Percentiles rank a stretch among this genome's conserved stretches.
Evolutionary conservation across 2,113 vertebrate genomes (phyloP).

Genomic region (human): DNA sequence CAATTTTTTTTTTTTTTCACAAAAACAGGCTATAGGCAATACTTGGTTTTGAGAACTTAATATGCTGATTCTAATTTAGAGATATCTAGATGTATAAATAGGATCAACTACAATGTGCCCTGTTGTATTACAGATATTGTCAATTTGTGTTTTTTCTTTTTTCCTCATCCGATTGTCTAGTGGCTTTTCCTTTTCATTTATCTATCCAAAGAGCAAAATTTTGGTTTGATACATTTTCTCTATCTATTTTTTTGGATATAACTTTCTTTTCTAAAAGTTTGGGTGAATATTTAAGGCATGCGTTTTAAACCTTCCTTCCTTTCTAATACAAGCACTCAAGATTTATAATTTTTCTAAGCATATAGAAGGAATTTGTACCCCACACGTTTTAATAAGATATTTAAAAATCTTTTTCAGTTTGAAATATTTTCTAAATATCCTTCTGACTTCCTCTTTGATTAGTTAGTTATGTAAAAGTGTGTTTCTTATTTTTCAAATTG

Average conservation of each 20-base stretch:
- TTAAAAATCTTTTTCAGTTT: background rate
- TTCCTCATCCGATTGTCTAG: background rate
- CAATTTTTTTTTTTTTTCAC: background rate
- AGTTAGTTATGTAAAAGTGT: background rate
- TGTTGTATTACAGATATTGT: background rate
- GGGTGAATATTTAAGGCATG: background rate
- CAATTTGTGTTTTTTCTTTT: background rate
- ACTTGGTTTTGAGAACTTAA: background rate
- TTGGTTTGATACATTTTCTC: background rate
- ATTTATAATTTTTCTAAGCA: background rate
- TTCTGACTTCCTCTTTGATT: background rate
- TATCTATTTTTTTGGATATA: background rate
- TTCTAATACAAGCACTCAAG: no score
- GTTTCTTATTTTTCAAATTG: background rate
- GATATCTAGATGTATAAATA: background rate
- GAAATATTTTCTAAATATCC: background rate
- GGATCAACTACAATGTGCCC: no score
- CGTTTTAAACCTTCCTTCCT: background rate
- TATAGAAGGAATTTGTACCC: background rate
- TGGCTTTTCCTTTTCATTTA: background rate
- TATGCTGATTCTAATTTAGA: background rate
- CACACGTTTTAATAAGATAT: background rate
- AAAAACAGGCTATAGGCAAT: background rate
- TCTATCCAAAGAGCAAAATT: background rate
- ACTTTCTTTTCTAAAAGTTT: background rate